Conservation (phyloP, 2,888 invertebrate genomes). For the Caenorhabditis sp. region DNA sequence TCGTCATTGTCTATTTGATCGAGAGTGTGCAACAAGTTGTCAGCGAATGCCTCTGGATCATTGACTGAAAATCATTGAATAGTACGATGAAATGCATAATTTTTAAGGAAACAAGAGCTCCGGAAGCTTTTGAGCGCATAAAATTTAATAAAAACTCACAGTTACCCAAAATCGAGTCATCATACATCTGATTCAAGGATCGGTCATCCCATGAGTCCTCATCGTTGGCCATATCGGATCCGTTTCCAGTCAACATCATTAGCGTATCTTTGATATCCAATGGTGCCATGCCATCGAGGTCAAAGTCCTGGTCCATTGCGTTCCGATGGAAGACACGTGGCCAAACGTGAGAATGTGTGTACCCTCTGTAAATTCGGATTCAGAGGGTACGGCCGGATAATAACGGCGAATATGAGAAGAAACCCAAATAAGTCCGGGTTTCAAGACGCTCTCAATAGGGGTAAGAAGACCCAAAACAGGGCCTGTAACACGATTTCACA, state of each 20-base stretch:
- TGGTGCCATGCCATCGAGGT: slow-evolving; percentile 23
- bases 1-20: slow-evolving; percentile 2
- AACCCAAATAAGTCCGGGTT: background rate
- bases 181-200: background rate
- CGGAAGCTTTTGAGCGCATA: background rate
- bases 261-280: background rate
- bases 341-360: slow-evolving; percentile 33
- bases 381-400: slow-evolving; percentile 41
- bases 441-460: slow-evolving; percentile 13
- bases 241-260: slow-evolving; percentile 2
- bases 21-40: slow-evolving; percentile 6
- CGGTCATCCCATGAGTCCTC: slow-evolving; percentile 3
- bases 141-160: too few species aligned
- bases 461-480: background rate
- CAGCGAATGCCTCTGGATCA: slow-evolving; percentile 24
- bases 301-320: slow-evolving; percentile 44
- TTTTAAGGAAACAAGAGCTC: too few species aligned
- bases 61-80: slow-evolving; percentile 18
- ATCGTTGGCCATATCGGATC: background rate
- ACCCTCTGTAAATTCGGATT: slow-evolving; percentile 52
- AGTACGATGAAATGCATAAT: background rate
- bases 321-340: slow-evolving; percentile 30
- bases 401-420: slow-evolving; percentile 8
- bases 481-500: slow-evolving; percentile 40
- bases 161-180: slow-evolving; percentile 1